These are phyloP conservation scores for Muscicapa adusta DNA, from an alignment of 2,113 vertebrate genomes.

Conservation along the genomic window DNA sequence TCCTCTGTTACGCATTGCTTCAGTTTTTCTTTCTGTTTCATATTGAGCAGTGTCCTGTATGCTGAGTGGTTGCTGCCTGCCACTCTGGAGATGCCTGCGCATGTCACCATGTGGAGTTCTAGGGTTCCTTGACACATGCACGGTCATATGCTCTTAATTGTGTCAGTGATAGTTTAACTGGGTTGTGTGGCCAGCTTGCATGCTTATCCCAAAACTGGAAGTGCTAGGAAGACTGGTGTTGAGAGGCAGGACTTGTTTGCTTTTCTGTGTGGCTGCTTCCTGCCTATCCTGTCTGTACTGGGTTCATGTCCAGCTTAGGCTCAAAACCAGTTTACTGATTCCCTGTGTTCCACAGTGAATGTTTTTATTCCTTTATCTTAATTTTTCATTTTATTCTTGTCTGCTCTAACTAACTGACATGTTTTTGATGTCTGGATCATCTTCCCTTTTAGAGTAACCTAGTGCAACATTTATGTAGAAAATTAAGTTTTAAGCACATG, in stretches of 20 bases:
- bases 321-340: background rate
- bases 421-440: background rate
- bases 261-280: background rate
- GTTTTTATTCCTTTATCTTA: background rate
- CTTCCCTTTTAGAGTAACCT: background rate
- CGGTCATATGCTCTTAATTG: background rate
- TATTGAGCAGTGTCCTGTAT: background rate
- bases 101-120: background rate
- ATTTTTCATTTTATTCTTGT: background rate
- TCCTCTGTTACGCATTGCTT: background rate
- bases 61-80: background rate
- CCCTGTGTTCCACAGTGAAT: background rate
- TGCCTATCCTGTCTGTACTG: background rate
- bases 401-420: background rate
- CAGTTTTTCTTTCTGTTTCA: background rate
- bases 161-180: background rate
- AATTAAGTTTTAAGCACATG: background rate
- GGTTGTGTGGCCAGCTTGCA: background rate
- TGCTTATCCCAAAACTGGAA: background rate
- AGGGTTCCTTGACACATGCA: background rate
- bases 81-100: background rate
- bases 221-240: background rate
- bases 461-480: background rate
- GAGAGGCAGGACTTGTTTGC: background rate
- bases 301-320: background rate